Conservation (phyloP, 1,140 invertebrate genomes). For the Planococcus citri region DNA sequence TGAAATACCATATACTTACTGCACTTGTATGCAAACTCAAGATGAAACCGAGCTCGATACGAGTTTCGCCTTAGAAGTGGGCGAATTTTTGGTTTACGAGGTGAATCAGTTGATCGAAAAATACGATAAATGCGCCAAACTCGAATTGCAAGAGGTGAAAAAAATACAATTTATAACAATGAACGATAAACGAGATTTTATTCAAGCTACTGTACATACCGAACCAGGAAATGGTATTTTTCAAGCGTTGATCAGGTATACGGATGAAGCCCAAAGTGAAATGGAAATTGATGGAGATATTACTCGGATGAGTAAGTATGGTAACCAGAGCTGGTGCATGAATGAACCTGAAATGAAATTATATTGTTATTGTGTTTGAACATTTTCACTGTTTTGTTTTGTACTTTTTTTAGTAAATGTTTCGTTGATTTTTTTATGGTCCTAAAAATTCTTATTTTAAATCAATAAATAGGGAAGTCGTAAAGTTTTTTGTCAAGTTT, state of each 20-base stretch:
- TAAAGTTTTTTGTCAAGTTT: no score
- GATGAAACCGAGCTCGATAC: not conserved
- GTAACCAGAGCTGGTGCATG: conserved; percentile 30
- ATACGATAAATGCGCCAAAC: no score
- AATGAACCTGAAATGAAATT: conserved; percentile 55
- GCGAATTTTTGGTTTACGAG: no score
- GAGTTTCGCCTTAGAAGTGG: no score
- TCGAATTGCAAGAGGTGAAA: conserved; percentile 49
- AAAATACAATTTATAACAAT: not conserved
- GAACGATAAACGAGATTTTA: not conserved
- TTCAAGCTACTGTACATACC: not conserved
- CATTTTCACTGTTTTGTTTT: not conserved
- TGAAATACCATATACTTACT: conserved; percentile 39
- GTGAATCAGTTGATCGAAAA: no score
- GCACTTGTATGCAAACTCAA: conserved; percentile 30
- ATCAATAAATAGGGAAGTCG: no score
- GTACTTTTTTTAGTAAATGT: no score
- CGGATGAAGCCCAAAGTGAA: not conserved
- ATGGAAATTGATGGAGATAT: not conserved
- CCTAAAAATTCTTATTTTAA: no score
- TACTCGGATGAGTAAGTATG: not conserved
- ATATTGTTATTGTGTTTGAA: conserved; percentile 54
- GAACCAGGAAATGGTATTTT: not conserved
- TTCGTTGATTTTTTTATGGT: no score
- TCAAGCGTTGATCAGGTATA: not conserved